Percentiles rank a stretch among this genome's conserved stretches.
These are phyloP conservation scores for Neosalanx taihuensis DNA, from an alignment of 2,797 vertebrate species.

Conservation along the genomic window DNA sequence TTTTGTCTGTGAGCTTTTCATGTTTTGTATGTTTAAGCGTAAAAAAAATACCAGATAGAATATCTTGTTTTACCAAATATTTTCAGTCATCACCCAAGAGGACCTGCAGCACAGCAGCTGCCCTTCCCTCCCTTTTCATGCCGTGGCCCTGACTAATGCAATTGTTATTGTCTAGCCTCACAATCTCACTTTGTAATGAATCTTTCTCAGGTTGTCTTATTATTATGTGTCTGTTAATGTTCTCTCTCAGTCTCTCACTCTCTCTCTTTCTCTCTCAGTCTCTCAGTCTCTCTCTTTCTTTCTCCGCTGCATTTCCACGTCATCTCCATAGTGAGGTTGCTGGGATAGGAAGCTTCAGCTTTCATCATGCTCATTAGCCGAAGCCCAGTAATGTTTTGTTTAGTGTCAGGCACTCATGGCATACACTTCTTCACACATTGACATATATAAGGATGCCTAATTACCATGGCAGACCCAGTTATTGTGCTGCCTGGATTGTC, in stretches of 20 bases:
- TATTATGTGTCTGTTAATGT: slow-evolving; percentile 32
- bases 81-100: too few species aligned
- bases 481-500: slow-evolving; percentile 7
- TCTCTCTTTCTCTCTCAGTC: slow-evolving; percentile 6
- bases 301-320: slow-evolving; percentile 25
- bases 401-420: slow-evolving; percentile 12
- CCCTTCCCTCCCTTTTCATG: slow-evolving; percentile 14
- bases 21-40: background rate
- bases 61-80: background rate
- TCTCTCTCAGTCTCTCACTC: slow-evolving; percentile 14
- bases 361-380: slow-evolving; percentile 34
- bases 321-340: slow-evolving; percentile 30
- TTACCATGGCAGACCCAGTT: slow-evolving; percentile 16
- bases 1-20: background rate
- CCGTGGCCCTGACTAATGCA: slow-evolving; percentile 27
- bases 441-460: slow-evolving; percentile 4
- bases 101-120: background rate
- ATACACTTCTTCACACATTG: slow-evolving; percentile 10
- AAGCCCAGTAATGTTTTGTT: slow-evolving; percentile 13
- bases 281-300: background rate
- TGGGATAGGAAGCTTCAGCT: slow-evolving; percentile 21
- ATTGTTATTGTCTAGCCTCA: slow-evolving; percentile 17
- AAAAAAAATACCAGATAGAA: background rate
- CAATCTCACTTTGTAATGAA: slow-evolving; percentile 20
- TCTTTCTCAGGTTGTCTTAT: slow-evolving; percentile 31